A percentile compares a stretch with the other conserved stretches of the same genome.
Evolutionary conservation across 2,797 vertebrate species (phyloP).

Genomic region (Manis pentadactyla): DNA sequence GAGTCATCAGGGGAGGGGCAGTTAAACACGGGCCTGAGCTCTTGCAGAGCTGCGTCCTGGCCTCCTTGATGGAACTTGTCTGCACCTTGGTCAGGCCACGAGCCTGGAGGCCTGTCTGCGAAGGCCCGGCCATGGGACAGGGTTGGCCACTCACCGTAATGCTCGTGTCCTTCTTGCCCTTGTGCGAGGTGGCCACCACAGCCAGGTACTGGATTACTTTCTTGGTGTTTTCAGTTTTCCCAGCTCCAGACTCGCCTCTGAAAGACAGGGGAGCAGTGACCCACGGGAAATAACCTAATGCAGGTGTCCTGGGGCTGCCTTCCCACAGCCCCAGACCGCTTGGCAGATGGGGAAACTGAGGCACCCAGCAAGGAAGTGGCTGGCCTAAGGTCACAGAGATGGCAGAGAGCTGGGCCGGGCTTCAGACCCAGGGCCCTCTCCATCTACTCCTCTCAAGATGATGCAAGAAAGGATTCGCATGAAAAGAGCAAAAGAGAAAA

Average conservation of each 20-base stretch:
- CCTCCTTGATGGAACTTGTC: background rate
- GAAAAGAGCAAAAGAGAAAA: background rate
- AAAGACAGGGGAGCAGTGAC: slow-evolving; percentile 47
- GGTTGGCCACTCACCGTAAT: slow-evolving; percentile 92
- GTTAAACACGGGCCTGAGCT: background rate
- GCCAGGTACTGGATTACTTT: slow-evolving; percentile 99
- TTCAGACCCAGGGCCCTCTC: background rate
- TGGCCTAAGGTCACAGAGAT: background rate
- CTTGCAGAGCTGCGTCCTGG: slow-evolving; percentile 46
- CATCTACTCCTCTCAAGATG: background rate
- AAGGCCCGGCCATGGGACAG: fast-evolving
- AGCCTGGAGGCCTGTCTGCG: background rate
- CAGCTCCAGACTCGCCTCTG: slow-evolving; percentile 98
- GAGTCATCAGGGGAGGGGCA: background rate
- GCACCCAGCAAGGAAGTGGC: background rate
- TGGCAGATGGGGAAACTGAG: background rate
- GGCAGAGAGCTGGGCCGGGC: background rate
- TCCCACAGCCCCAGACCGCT: fast-evolving
- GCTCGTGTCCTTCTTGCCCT: slow-evolving; percentile 96
- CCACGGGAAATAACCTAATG: fast-evolving
- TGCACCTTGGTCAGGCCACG: background rate
- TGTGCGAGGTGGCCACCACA: slow-evolving; percentile 97
- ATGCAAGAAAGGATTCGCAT: background rate
- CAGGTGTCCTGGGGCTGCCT: background rate
- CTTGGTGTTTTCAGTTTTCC: slow-evolving; percentile 99